A percentile compares a stretch with the other conserved stretches of the same genome.
phyloP scores from a whole-genome alignment of 2,797 vertebrate genomes.

The Mormyrus hasselquistii region DNA sequence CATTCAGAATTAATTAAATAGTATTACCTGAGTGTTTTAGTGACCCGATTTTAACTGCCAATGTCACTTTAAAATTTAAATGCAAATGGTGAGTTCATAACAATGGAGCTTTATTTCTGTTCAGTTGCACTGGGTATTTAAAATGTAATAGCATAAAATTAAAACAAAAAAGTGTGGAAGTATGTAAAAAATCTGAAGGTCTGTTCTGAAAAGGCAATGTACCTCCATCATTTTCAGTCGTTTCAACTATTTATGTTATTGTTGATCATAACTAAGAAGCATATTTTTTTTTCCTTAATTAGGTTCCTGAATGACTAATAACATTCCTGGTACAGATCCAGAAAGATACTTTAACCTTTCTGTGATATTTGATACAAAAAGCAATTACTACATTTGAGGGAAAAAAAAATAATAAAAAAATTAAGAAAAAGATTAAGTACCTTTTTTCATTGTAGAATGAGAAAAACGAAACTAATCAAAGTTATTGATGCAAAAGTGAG shows the following conservation, averaged over 20 bases:
- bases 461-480: neutral
- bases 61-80: constrained; percentile 10
- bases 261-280: neutral
- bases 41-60: neutral
- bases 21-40: neutral
- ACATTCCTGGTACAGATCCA: neutral
- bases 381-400: neutral
- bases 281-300: neutral
- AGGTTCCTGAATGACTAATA: neutral
- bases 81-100: neutral
- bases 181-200: neutral
- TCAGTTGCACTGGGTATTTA: neutral
- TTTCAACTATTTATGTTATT: neutral
- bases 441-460: neutral
- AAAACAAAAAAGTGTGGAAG: neutral
- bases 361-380: neutral
- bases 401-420: neutral
- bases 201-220: neutral
- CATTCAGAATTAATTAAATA: neutral
- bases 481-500: neutral
- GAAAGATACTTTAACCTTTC: neutral
- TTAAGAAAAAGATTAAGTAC: neutral
- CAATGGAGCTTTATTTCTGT: neutral
- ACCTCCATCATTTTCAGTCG: neutral
- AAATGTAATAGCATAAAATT: neutral